Evolutionary conservation across 2,797 vertebrate species (phyloP).

Genomic region (Masticophis lateralis): DNA sequence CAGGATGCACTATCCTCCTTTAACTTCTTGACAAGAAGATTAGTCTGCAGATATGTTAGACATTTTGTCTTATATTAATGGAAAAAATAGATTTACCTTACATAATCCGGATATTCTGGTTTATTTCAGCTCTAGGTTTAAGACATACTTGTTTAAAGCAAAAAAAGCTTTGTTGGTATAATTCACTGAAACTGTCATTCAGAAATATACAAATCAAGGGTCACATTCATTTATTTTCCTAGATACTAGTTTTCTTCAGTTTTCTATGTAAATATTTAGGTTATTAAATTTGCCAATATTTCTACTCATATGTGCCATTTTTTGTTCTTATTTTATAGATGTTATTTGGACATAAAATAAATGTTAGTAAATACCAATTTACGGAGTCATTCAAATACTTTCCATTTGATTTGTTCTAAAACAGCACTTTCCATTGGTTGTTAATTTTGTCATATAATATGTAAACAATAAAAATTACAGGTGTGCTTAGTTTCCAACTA

Average conservation of each 20-base stretch:
- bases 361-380: background rate
- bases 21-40: constrained; percentile 37
- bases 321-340: background rate
- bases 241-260: constrained; percentile 39
- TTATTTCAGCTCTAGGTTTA: constrained; percentile 47
- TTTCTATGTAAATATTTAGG: constrained; percentile 4
- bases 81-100: constrained; percentile 26
- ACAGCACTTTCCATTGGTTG: background rate
- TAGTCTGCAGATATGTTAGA: constrained; percentile 26
- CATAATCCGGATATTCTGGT: constrained; percentile 43
- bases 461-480: background rate
- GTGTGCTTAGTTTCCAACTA: background rate
- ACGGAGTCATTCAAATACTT: constrained; percentile 1
- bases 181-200: constrained; percentile 27
- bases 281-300: background rate
- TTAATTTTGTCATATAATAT: background rate
- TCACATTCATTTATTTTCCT: constrained; percentile 28
- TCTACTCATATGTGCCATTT: background rate
- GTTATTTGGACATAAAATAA: background rate
- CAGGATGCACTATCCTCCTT: constrained; percentile 10
- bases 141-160: constrained; percentile 50
- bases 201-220: constrained; percentile 41
- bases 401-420: background rate
- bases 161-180: constrained; percentile 35
- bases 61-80: constrained; percentile 31